These are phyloP conservation scores for Poeciliopsis retropinna DNA, from an alignment of 2,113 vertebrate genomes.

Conservation along the genomic window DNA sequence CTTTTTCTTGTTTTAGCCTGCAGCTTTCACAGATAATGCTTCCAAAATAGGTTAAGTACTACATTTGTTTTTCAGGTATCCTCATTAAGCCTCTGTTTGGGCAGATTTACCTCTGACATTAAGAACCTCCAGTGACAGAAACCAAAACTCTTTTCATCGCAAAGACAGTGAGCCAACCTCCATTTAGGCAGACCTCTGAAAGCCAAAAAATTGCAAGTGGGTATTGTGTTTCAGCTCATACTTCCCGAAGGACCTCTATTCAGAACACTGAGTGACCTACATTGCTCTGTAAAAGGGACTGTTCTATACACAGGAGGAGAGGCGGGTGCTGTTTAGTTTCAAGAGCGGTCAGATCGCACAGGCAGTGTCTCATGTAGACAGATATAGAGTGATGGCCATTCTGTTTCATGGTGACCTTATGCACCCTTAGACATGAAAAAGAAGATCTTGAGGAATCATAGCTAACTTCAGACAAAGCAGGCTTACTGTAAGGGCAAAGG, in stretches of 20 bases:
- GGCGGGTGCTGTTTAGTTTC: slow-evolving; percentile 58
- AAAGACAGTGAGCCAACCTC: slow-evolving; percentile 53
- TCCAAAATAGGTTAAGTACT: neutral
- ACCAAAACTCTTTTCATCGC: slow-evolving; percentile 35
- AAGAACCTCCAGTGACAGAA: slow-evolving; percentile 28
- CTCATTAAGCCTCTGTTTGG: slow-evolving; percentile 12
- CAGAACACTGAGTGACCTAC: slow-evolving; percentile 67
- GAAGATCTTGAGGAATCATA: slow-evolving; percentile 50
- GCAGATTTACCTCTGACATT: slow-evolving; percentile 11
- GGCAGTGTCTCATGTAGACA: slow-evolving; percentile 30
- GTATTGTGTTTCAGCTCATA: slow-evolving; percentile 50
- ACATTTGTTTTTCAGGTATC: slow-evolving; percentile 2
- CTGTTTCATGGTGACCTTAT: slow-evolving; percentile 38
- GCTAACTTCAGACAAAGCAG: slow-evolving; percentile 16
- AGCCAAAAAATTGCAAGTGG: slow-evolving; percentile 50
- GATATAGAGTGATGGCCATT: slow-evolving; percentile 56
- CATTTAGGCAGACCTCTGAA: slow-evolving; percentile 28
- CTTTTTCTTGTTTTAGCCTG: neutral
- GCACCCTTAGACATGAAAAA: slow-evolving; percentile 37
- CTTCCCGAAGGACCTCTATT: slow-evolving; percentile 46
- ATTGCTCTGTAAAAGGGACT: slow-evolving; percentile 48
- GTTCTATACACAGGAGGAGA: slow-evolving; percentile 12
- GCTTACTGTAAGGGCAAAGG: slow-evolving; percentile 43
- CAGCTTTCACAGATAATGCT: neutral
- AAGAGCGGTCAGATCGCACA: slow-evolving; percentile 12